Evolutionary conservation across 2,797 vertebrate genomes (phyloP).

Genomic region (Pseudomugil tenellus): DNA sequence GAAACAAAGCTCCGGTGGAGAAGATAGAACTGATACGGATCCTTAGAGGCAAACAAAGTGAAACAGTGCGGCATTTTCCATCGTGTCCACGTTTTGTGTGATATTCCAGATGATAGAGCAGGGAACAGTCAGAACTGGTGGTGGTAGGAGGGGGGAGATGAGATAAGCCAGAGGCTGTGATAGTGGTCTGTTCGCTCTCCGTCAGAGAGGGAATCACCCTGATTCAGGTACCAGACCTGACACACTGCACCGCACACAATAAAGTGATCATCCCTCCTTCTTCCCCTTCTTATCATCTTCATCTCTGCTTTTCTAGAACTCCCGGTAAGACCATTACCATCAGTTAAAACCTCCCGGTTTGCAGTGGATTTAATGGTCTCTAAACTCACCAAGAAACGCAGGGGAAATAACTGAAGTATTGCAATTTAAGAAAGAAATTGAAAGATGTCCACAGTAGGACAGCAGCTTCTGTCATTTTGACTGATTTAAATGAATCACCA

Average conservation of each 20-base stretch:
- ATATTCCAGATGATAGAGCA: slow-evolving; percentile 28
- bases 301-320: background rate
- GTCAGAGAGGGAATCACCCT: slow-evolving; percentile 43
- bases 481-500: slow-evolving; percentile 14
- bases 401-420: background rate
- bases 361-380: background rate
- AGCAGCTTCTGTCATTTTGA: background rate
- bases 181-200: slow-evolving; percentile 43
- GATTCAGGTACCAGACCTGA: slow-evolving; percentile 37
- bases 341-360: slow-evolving; percentile 7
- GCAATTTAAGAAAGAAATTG: background rate
- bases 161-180: slow-evolving; percentile 50
- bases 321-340: slow-evolving; percentile 11
- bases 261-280: slow-evolving; percentile 27
- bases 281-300: background rate
- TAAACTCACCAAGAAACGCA: background rate
- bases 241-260: slow-evolving; percentile 57
- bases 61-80: slow-evolving; percentile 33
- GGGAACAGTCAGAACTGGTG: slow-evolving; percentile 28
- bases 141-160: slow-evolving; percentile 32
- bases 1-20: slow-evolving; percentile 54
- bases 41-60: slow-evolving; percentile 56
- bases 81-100: slow-evolving; percentile 6
- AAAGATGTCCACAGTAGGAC: background rate
- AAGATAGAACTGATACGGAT: slow-evolving; percentile 41